These are phyloP conservation scores for Sarcoramphus papa DNA, from an alignment of 2,797 vertebrate species.

Conservation along the genomic window DNA sequence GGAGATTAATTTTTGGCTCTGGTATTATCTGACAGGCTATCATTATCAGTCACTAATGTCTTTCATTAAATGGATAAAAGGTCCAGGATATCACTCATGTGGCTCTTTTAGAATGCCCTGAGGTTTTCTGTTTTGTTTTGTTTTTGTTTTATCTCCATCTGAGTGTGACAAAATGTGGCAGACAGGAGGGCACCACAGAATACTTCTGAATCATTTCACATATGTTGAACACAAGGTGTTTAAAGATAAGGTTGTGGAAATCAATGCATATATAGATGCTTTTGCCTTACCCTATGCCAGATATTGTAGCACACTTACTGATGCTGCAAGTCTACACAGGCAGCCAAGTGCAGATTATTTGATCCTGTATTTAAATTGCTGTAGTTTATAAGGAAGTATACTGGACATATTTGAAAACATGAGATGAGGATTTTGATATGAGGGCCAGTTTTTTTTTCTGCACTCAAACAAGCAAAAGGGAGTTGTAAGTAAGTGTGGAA, in stretches of 20 bases:
- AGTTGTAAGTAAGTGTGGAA: not conserved
- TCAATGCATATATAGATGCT: not conserved
- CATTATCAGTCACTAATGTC: conserved; percentile 23
- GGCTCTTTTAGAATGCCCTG: conserved; percentile 30
- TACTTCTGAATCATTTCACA: conserved; percentile 26
- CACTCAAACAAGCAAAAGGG: not conserved
- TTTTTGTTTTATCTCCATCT: conserved; percentile 35
- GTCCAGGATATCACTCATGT: conserved; percentile 6
- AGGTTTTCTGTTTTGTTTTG: conserved; percentile 15
- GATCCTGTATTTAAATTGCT: not conserved
- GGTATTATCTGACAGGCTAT: conserved; percentile 14
- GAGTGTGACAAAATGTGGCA: conserved; percentile 34
- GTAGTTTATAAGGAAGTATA: not conserved
- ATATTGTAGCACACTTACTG: not conserved
- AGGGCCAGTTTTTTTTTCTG: not conserved
- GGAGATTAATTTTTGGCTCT: conserved; percentile 26
- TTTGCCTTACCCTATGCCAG: not conserved
- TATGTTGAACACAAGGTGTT: conserved; percentile 28
- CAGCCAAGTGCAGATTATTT: not conserved
- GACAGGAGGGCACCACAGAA: not conserved
- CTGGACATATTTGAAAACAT: not conserved
- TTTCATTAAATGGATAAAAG: conserved; percentile 40
- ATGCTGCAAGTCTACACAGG: not conserved
- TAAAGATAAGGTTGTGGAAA: conserved; percentile 6
- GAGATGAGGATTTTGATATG: not conserved